Percentiles rank a stretch among this genome's conserved stretches.
These are phyloP conservation scores for Drosophila anomelani DNA, from an alignment of 2,888 invertebrate genomes.

Conservation along the genomic window DNA sequence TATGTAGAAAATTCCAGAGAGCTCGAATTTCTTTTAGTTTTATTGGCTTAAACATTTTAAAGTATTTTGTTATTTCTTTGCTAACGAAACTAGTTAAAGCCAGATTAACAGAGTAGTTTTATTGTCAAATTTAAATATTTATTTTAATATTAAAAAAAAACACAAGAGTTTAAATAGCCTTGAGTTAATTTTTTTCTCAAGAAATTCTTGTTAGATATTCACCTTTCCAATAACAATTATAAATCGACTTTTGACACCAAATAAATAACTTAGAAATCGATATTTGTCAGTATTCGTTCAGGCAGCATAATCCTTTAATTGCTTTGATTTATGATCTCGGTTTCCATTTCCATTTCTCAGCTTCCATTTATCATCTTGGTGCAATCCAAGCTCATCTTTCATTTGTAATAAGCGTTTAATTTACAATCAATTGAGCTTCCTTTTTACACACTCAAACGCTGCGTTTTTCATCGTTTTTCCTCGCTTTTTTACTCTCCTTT, in stretches of 20 bases:
- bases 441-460: constrained; percentile 8
- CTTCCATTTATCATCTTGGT: constrained; percentile 13
- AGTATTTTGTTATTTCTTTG: not conserved
- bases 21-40: not conserved
- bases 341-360: not conserved
- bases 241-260: not conserved
- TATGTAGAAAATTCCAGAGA: not conserved
- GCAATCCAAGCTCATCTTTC: constrained; percentile 1
- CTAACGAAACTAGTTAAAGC: not conserved
- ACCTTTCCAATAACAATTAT: not conserved
- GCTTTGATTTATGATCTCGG: not conserved
- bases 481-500: constrained; percentile 1
- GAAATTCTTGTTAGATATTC: not conserved
- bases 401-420: constrained; percentile 34
- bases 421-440: constrained; percentile 45
- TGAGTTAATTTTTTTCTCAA: no score
- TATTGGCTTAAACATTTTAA: not conserved
- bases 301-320: not conserved
- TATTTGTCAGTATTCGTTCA: no score
- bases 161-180: not conserved
- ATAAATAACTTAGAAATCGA: not conserved
- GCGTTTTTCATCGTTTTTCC: not conserved
- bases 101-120: not conserved
- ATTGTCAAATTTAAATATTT: not conserved
- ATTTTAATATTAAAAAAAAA: not conserved